phyloP scores from a whole-genome alignment of 2,113 vertebrate genomes.

The Hipposideros armiger region DNA sequence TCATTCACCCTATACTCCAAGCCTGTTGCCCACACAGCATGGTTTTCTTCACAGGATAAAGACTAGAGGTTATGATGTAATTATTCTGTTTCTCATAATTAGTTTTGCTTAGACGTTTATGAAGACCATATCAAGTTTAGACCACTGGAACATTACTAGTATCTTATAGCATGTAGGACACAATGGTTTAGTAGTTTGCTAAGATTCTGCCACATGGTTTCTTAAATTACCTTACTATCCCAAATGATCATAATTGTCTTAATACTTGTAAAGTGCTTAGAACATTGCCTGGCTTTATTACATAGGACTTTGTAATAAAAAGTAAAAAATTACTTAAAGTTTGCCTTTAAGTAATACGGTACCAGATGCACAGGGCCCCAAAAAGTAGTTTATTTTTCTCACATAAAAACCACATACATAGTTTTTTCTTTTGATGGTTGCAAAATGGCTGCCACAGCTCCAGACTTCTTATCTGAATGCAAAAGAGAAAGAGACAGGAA shows the following conservation, averaged over 20 bases:
- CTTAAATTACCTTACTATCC: background rate
- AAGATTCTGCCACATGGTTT: constrained; percentile 18
- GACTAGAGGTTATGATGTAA: background rate
- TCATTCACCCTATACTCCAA: background rate
- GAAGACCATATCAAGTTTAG: background rate
- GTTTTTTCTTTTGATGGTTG: background rate
- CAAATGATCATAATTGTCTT: constrained; percentile 12
- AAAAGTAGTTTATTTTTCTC: constrained; percentile 15
- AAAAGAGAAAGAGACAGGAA: background rate
- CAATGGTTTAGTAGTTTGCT: background rate
- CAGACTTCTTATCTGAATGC: background rate
- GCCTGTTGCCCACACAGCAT: background rate
- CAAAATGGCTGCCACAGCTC: background rate
- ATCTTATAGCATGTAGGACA: background rate
- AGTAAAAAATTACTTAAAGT: background rate
- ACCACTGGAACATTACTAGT: background rate
- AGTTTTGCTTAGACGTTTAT: constrained; percentile 40
- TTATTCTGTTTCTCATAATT: constrained; percentile 29
- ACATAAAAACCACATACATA: background rate
- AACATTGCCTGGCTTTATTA: background rate
- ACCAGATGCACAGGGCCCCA: background rate
- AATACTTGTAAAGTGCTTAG: background rate
- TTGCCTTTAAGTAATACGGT: background rate
- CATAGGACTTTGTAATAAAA: background rate
- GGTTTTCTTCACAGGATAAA: background rate